phyloP scores from a whole-genome alignment of 2,797 vertebrate genomes.

The Aphelocoma californica region DNA sequence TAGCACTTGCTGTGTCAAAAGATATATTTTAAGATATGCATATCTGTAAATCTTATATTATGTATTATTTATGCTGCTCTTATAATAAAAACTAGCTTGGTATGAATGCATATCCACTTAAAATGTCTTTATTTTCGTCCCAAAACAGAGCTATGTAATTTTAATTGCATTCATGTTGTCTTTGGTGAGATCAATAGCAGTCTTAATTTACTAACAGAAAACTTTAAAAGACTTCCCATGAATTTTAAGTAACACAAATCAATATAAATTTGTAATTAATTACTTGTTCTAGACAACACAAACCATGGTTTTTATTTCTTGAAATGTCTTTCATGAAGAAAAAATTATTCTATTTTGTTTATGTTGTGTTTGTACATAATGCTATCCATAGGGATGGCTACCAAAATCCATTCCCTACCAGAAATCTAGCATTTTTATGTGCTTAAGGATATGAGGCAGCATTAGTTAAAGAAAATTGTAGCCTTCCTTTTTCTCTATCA shows the following conservation, averaged over 20 bases:
- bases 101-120: not conserved
- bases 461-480: not conserved
- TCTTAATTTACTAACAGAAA: conserved; percentile 71
- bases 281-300: conserved; percentile 1
- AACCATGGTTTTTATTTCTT: not conserved
- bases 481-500: not conserved
- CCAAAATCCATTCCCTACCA: not conserved
- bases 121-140: conserved; percentile 41
- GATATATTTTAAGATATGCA: not conserved
- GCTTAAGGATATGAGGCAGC: not conserved
- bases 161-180: conserved; percentile 58
- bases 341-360: not conserved
- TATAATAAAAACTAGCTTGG: not conserved
- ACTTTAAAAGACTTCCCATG: conserved; percentile 34
- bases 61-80: not conserved
- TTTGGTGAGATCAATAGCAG: conserved; percentile 57
- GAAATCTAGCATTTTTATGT: not conserved
- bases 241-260: conserved; percentile 57
- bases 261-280: conserved; percentile 59
- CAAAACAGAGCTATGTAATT: not conserved
- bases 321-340: not conserved
- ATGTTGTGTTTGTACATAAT: not conserved
- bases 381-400: not conserved
- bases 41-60: not conserved
- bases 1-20: not conserved